Base-by-base conservation (phyloP, 2,113 vertebrate species). In the Ploceus nigricollis region DNA sequence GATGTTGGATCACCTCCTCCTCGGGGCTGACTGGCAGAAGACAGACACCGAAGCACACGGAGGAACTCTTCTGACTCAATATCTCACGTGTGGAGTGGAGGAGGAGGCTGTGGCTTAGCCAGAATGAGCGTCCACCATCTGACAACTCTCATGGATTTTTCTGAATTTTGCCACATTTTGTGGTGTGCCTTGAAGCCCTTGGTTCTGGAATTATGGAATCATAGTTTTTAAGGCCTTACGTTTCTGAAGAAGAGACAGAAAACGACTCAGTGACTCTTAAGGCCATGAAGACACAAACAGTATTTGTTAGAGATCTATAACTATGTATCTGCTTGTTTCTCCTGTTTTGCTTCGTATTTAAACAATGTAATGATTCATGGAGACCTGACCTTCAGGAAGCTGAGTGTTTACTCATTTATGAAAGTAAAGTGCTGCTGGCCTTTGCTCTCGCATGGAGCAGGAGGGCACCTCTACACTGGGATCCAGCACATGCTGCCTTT, bases 31-130 rank as follows among this genome's bases (percentile, higher is more conserved):
- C 45, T 48, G 69, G 60, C 69, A 75, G 50, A 22, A 82, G 45
- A 47, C 28, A 48, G n/a, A 42, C 0, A 1, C 11, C 3, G 6
- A 63, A 45, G 47, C 20, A 66, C 40, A 7, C 0, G 0, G 50
- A 73, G 33, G 28, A 84, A 1, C 39, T 73, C 6, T 39, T 5
- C 65, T 79, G 35, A 33, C 5, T 47, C 25, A 69, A 18, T 40
- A 44, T 20, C 68, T 33, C 35, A 21, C 6, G 0, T 7, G 30
- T 40, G 39, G 76, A 42, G 11, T 54, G 65, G 40, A 47, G 57
- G 21, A 31, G 18, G 30, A 77, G 30, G 51, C 63, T 45, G 20
- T 51, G 63, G 25, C 45, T 91, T 42, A 39, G 42, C 25, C 61
- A 25, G 53, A 45, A 31, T 31, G 22, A 65, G 10, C 45, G 31